A percentile compares a stretch with the other conserved stretches of the same genome.
phyloP scores from a whole-genome alignment of 2,888 invertebrate species.

The Ectobius pallidus region DNA sequence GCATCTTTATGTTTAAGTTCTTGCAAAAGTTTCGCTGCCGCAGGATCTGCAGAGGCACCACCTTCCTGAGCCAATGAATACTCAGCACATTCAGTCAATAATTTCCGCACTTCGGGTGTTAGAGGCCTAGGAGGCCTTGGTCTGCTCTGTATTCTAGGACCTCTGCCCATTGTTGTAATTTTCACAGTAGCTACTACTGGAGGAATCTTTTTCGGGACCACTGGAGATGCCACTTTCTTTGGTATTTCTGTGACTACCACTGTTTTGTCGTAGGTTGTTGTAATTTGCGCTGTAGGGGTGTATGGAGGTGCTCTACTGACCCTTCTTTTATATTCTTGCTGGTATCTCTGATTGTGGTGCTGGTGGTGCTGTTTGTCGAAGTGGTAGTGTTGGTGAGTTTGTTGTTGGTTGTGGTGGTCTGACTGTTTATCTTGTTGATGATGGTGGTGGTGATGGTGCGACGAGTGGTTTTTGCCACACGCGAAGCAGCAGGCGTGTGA shows the following conservation, averaged over 20 bases:
- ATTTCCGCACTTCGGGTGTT: constrained; percentile 47
- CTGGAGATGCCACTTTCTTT: constrained; percentile 10
- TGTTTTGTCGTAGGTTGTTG: constrained; percentile 47
- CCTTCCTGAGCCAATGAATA: constrained; percentile 49
- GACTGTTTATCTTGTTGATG: constrained; percentile 33
- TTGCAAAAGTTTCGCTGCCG: constrained; percentile 40
- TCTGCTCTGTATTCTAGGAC: constrained; percentile 5
- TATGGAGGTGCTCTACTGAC: constrained; percentile 12
- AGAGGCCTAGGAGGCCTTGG: constrained; percentile 37
- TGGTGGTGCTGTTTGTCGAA: constrained; percentile 56
- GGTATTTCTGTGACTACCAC: constrained; percentile 33
- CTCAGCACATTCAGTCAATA: constrained; percentile 51
- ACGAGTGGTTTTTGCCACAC: constrained; percentile 46
- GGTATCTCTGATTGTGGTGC: constrained; percentile 55
- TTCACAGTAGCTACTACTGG: not conserved
- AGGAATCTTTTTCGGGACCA: not conserved
- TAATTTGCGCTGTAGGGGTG: not conserved
- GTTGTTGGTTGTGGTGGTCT: constrained; percentile 58
- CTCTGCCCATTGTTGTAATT: not conserved
- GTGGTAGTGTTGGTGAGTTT: constrained; percentile 11
- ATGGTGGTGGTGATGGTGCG: constrained; percentile 47
- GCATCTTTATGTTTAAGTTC: constrained; percentile 40
- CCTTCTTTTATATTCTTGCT: constrained; percentile 53
- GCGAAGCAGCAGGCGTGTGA: constrained; percentile 52
- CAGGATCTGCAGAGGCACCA: constrained; percentile 36